phyloP scores from a whole-genome alignment of 2,113 vertebrate species.

The Montifringilla adamsi region DNA sequence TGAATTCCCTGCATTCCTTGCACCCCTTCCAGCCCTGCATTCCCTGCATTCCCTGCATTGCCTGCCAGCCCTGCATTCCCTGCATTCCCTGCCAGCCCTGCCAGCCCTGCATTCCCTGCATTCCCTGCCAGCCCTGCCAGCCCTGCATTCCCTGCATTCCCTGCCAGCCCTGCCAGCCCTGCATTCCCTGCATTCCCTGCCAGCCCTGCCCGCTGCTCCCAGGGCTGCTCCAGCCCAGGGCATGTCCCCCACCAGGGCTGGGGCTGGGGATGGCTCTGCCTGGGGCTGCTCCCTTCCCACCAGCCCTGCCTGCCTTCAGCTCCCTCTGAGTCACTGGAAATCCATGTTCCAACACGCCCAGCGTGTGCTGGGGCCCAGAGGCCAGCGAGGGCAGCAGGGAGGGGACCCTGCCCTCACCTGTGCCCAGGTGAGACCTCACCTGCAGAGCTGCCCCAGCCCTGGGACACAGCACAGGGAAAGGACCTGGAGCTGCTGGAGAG shows the following conservation, averaged over 20 bases:
- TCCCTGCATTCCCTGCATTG: too few species aligned
- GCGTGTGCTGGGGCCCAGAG: neutral
- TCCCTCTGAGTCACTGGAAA: accelerated
- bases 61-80: too few species aligned
- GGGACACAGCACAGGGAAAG: neutral
- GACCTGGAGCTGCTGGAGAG: neutral
- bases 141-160: too few species aligned
- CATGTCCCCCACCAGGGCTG: accelerated
- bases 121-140: too few species aligned
- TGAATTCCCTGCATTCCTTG: too few species aligned
- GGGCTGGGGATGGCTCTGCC: neutral
- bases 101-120: too few species aligned
- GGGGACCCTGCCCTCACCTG: neutral
- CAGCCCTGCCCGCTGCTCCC: neutral
- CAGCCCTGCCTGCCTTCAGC: neutral
- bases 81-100: too few species aligned
- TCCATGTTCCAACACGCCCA: too few species aligned
- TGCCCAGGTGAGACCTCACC: neutral
- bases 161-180: too few species aligned
- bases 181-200: too few species aligned
- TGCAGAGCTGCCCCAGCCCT: neutral
- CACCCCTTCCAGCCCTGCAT: too few species aligned
- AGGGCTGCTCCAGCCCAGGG: neutral
- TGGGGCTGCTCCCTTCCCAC: neutral
- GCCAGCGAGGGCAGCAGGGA: neutral